Conservation (phyloP, 2,888 invertebrate genomes). For the Antheraea assamensis region DNA sequence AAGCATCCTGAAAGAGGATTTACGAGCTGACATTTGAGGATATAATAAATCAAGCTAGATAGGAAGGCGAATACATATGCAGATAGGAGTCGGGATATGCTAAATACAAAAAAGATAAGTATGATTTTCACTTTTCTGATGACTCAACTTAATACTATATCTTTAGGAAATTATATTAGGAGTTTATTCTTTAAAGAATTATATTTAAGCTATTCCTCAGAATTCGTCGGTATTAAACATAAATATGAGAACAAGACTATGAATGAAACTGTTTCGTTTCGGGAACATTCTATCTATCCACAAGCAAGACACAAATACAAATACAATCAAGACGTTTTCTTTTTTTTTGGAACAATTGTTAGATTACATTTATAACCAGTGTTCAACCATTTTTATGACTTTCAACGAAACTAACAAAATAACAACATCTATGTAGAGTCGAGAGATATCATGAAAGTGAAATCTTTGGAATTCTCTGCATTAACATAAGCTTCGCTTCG, state of each 20-base stretch:
- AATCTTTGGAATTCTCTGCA: background rate
- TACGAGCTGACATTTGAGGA: conserved; percentile 7
- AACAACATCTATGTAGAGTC: background rate
- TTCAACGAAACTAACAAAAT: background rate
- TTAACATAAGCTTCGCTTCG: background rate
- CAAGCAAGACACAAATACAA: no score
- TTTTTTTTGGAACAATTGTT: background rate
- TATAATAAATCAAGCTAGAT: conserved; percentile 12
- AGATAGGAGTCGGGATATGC: background rate
- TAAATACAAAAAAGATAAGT: background rate
- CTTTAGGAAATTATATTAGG: no score
- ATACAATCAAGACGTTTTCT: no score
- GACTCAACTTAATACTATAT: background rate
- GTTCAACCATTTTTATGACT: background rate
- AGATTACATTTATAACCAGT: background rate
- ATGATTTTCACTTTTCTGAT: background rate
- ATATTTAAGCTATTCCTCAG: no score
- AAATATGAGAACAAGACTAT: no score
- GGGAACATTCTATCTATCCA: no score
- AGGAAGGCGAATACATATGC: background rate
- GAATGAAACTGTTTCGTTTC: no score
- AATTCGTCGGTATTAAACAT: no score
- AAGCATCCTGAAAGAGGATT: conserved; percentile 7
- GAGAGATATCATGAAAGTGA: background rate
- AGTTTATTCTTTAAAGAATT: no score